A percentile compares a stretch with the other conserved stretches of the same genome.
Evolutionary conservation across 2,797 vertebrate species (phyloP).

Genomic region (Manis crassicaudata): DNA sequence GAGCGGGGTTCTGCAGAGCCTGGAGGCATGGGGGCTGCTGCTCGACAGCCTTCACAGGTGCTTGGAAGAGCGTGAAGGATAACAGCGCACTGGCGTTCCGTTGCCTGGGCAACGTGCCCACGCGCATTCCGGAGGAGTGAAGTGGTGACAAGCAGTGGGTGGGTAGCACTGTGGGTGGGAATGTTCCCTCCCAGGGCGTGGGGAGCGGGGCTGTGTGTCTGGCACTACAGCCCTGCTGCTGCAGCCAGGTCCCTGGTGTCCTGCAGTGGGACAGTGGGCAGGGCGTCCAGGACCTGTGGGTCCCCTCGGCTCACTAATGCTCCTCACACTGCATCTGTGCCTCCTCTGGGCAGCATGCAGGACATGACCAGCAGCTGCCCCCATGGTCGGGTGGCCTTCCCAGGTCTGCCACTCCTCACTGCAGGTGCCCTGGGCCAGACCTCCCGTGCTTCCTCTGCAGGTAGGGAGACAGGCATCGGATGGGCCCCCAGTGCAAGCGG

Average conservation of each 20-base stretch:
- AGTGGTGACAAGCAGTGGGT: slow-evolving; percentile 58
- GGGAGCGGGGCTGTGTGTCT: background rate
- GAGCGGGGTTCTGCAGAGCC: rapidly evolving
- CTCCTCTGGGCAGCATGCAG: background rate
- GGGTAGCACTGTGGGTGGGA: slow-evolving; percentile 60
- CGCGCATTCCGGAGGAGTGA: slow-evolving; percentile 57
- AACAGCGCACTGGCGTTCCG: slow-evolving; percentile 82
- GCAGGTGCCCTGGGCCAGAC: background rate
- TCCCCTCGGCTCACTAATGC: rapidly evolving
- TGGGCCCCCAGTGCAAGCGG: rapidly evolving
- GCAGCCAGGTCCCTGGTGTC: rapidly evolving
- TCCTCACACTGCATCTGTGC: rapidly evolving
- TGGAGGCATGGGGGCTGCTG: background rate
- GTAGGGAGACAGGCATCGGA: background rate
- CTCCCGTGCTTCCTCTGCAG: background rate
- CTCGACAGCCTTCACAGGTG: slow-evolving; percentile 70
- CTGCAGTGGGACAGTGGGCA: rapidly evolving
- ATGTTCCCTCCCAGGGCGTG: background rate
- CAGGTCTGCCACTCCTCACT: rapidly evolving
- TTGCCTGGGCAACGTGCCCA: slow-evolving; percentile 85
- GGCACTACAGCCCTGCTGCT: background rate
- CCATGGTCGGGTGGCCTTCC: rapidly evolving
- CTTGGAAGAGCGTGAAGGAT: slow-evolving; percentile 75
- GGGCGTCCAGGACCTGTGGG: rapidly evolving
- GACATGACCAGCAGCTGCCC: background rate